phyloP scores from a whole-genome alignment of 2,797 vertebrate genomes.

The Sebastes diaconus region DNA sequence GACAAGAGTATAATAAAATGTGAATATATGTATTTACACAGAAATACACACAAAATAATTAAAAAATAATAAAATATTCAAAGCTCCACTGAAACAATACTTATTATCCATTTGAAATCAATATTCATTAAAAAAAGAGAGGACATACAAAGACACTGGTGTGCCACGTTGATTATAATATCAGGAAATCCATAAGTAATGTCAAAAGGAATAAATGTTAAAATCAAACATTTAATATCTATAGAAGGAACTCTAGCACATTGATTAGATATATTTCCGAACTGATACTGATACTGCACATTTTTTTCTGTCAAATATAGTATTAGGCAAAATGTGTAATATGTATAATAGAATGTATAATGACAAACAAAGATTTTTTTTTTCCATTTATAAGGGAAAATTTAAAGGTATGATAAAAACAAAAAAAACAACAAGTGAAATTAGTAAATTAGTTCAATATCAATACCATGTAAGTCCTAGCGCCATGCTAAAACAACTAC shows the following conservation, averaged over 20 bases:
- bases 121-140: background rate
- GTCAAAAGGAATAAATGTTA: conserved; percentile 14
- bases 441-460: background rate
- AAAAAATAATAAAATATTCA: background rate
- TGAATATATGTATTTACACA: conserved; percentile 2
- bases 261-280: background rate
- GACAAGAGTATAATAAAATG: background rate
- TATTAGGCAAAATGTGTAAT: background rate
- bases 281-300: background rate
- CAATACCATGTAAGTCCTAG: background rate
- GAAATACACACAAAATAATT: background rate
- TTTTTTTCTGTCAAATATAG: background rate
- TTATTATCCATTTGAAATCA: background rate
- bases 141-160: background rate
- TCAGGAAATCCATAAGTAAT: conserved; percentile 2
- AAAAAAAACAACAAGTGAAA: background rate
- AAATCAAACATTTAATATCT: conserved; percentile 28
- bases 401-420: background rate
- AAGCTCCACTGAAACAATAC: background rate
- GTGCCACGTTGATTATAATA: background rate
- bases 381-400: background rate
- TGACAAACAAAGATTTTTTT: background rate
- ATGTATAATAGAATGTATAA: background rate
- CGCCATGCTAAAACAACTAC: background rate
- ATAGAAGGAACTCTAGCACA: background rate